Conservation (phyloP, 2,113 vertebrate species). For the Ailuropoda melanoleuca region DNA sequence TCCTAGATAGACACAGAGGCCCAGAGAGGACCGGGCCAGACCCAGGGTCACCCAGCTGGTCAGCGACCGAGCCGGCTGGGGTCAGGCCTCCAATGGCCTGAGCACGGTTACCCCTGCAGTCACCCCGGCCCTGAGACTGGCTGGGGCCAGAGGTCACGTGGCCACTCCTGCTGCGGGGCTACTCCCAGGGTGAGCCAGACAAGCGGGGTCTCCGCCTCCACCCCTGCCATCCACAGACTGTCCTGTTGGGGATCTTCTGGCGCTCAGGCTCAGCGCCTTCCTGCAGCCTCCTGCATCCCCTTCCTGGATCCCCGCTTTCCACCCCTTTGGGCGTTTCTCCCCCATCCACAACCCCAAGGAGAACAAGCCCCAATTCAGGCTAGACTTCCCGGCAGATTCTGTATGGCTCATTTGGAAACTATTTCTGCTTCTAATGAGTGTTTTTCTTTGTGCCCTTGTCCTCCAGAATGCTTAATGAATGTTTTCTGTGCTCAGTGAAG, state of each 20-base stretch:
- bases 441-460: constrained; percentile 62
- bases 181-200: neutral
- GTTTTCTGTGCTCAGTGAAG: neutral
- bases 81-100: accelerated
- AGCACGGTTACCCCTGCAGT: accelerated
- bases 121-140: neutral
- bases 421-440: constrained; percentile 62
- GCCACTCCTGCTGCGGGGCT: neutral
- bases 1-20: neutral
- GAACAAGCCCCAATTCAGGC: neutral
- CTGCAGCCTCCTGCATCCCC: neutral
- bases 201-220: too few species aligned
- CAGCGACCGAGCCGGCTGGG: accelerated
- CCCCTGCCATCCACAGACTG: neutral
- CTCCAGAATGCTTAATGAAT: constrained; percentile 59
- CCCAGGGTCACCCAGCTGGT: neutral
- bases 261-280: neutral
- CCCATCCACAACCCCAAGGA: neutral
- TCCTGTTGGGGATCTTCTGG: neutral
- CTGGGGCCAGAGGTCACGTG: neutral
- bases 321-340: accelerated
- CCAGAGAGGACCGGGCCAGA: neutral
- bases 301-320: neutral
- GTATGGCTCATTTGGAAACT: constrained; percentile 27
- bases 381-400: neutral